Evolutionary conservation across 2,797 vertebrate genomes (phyloP).

Genomic region (Lutjanus argentimaculatus): DNA sequence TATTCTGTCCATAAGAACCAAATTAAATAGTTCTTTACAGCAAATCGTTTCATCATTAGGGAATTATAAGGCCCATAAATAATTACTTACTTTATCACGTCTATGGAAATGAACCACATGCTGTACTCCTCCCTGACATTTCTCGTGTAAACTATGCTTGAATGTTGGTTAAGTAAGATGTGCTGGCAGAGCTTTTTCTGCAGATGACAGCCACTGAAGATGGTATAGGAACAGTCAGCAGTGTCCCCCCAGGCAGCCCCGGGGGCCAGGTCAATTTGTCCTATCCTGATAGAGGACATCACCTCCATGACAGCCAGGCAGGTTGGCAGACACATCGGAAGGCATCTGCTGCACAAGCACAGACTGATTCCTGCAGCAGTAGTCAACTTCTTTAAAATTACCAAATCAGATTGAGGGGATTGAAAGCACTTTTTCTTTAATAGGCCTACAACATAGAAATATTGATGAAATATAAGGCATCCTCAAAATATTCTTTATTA

Average conservation of each 20-base stretch:
- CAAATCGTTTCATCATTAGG: neutral
- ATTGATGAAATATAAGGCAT: conserved; percentile 24
- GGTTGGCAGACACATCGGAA: conserved; percentile 25
- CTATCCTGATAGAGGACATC: conserved; percentile 66
- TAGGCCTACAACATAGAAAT: conserved; percentile 4
- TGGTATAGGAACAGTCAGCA: conserved; percentile 55
- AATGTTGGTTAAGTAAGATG: conserved; percentile 58
- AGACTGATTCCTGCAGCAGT: conserved; percentile 4
- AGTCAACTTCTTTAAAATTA: conserved; percentile 14
- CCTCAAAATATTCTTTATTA: conserved; percentile 1
- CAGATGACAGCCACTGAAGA: conserved; percentile 62
- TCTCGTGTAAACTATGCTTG: neutral
- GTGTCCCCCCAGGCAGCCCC: conserved; percentile 63
- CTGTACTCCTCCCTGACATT: neutral
- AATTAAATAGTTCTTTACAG: neutral
- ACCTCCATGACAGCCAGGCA: conserved; percentile 59
- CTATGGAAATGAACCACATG: conserved; percentile 9
- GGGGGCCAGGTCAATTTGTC: conserved; percentile 65
- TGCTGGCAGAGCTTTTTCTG: conserved; percentile 56
- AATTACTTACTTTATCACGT: neutral
- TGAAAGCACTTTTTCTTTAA: conserved; percentile 16
- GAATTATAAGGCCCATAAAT: neutral
- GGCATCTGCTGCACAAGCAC: conserved; percentile 35
- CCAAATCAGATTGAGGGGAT: neutral
- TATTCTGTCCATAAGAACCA: too few relatives aligned